Conservation (phyloP, 1,140 invertebrate genomes). For the Diorhabda elongata region DNA sequence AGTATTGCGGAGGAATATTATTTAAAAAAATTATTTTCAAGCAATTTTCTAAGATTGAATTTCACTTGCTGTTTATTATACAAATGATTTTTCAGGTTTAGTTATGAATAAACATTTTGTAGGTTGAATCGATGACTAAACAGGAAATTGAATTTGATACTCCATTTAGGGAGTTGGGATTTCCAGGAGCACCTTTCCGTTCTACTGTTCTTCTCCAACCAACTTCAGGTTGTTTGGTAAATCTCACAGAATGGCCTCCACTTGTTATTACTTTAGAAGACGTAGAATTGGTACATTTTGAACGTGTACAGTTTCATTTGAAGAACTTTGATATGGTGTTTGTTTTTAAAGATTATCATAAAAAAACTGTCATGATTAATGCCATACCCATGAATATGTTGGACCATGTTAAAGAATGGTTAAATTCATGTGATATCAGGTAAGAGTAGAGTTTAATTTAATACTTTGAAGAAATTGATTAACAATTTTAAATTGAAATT, state of each 20-base stretch:
- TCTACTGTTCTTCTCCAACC: constrained; percentile 95
- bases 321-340: constrained; percentile 99
- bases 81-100: background rate
- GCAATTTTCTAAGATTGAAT: too few relatives aligned
- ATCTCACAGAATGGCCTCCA: constrained; percentile 98
- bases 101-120: constrained; percentile 9
- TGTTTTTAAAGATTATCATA: constrained; percentile 96
- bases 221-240: constrained; percentile 93
- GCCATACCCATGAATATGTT: constrained; percentile 98
- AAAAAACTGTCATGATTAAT: constrained; percentile 93
- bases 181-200: constrained; percentile 95
- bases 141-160: constrained; percentile 98
- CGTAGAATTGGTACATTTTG: constrained; percentile 97
- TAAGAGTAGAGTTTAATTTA: background rate
- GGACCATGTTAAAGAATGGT: constrained; percentile 99
- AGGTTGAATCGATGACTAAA: constrained; percentile 93
- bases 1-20: too few relatives aligned
- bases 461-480: too few relatives aligned
- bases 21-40: too few relatives aligned
- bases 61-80: too few relatives aligned
- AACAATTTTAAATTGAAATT: too few relatives aligned
- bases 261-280: constrained; percentile 98
- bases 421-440: constrained; percentile 61
- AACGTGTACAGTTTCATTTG: constrained; percentile 95
- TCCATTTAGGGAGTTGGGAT: constrained; percentile 95